Base-by-base conservation (phyloP, 2,888 invertebrate genomes). In the Baccha elongata region DNA sequence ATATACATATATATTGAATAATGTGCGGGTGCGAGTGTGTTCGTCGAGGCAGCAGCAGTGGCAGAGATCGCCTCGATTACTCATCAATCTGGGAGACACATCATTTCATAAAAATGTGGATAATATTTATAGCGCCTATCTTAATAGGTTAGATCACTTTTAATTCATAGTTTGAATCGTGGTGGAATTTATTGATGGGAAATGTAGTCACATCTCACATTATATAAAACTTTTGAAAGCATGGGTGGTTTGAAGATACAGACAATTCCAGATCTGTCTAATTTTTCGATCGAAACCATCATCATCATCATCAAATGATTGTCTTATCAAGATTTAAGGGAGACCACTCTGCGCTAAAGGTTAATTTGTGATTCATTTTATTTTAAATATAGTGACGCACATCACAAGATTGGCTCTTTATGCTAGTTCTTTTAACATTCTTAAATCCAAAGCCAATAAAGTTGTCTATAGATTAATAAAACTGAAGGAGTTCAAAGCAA, bases 21-120 rank as follows among this genome's bases (percentile, higher is more conserved):
- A 46, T 44, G 55, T 50, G 75, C 19, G 62, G 26, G 62, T 46
- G 46, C 10, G 4, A 35, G 35, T 35, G 46, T 29, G 48, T 15
- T 11, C 7, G 13, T n/a, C n/a, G 15, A 6, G 21, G 13, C 7
- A 21, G 40, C 40, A 46, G 42, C 37, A 32, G 67, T 72, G 71
- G 67, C 35, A 35, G 48, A 84, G 72, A 73, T 73, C 40, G 67
- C 46, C 52, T 42, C 73, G 88, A 89, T 89, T 90, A 88, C 88
- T 88, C 90, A 90, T 89, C 89, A 88, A 89, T 89, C 88, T 89
- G 89, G 86, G 86, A 85, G 86, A 86, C 86, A 87, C 88, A 89
- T 88, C 87, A 86, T 85, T 86, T 85, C 69, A 73, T 78, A 83
- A 83, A 83, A 83, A 83, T 78, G 72, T 44, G 64, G 50, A 55